Conservation (phyloP, 2,797 vertebrate genomes). For the Mormyrops attenuatus region DNA sequence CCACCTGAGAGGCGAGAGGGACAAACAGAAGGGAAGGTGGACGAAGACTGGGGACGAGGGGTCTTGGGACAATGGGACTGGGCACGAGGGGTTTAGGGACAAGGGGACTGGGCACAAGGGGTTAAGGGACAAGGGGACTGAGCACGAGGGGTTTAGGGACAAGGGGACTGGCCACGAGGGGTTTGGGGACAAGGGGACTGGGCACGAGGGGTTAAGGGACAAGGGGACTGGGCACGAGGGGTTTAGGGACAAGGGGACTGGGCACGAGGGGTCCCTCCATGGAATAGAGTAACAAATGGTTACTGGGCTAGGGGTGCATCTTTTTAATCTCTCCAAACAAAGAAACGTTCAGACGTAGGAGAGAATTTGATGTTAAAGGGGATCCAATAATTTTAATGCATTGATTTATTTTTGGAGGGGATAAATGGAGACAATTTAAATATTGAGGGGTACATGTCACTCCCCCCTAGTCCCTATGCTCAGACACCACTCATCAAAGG, state of each 20-base stretch:
- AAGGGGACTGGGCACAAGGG: no score
- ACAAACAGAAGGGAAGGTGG: background rate
- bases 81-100: no score
- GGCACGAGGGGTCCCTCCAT: background rate
- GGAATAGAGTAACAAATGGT: background rate
- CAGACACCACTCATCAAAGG: background rate
- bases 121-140: no score
- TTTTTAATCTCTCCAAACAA: background rate
- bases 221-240: background rate
- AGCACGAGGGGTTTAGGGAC: no score
- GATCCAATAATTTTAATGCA: background rate
- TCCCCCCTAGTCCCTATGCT: background rate
- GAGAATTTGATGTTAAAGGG: background rate
- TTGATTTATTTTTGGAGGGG: background rate
- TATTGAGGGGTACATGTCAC: background rate
- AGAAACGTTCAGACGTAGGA: background rate
- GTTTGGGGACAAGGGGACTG: background rate
- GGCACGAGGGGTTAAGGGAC: background rate
- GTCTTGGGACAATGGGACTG: no score
- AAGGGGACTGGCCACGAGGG: no score
- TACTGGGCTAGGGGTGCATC: background rate
- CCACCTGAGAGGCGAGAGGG: background rate
- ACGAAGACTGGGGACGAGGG: no score
- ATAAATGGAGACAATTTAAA: background rate
- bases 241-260: no score